Percentiles rank a stretch among this genome's conserved stretches.
These are phyloP conservation scores for Girardinus metallicus DNA, from an alignment of 2,797 vertebrate species.

Conservation along the genomic window DNA sequence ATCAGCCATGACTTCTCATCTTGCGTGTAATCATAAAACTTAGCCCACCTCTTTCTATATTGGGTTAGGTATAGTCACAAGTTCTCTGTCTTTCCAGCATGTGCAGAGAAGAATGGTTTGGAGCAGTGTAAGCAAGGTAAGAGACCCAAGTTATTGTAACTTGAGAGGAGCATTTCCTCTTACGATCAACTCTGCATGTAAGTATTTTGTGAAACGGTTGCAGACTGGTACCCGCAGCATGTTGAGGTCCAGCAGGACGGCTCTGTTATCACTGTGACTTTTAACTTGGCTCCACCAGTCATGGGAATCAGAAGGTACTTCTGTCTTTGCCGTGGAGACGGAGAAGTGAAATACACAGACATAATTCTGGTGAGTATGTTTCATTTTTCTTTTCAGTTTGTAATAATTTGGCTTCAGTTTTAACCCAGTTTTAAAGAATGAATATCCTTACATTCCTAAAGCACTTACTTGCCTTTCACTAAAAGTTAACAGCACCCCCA, in stretches of 20 bases:
- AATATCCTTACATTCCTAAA: background rate
- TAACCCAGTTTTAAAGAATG: background rate
- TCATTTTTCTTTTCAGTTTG: background rate
- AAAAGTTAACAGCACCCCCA: background rate
- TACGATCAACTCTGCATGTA: background rate
- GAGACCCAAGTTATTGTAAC: background rate
- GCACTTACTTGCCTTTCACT: background rate
- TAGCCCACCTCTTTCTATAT: background rate
- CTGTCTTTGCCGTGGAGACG: constrained; percentile 69
- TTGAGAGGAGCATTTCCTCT: background rate
- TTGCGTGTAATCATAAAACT: background rate
- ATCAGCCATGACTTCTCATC: background rate
- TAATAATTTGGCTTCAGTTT: background rate
- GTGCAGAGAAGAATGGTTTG: constrained; percentile 80
- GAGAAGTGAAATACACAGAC: constrained; percentile 59
- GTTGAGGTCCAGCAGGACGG: constrained; percentile 73
- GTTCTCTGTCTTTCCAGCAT: constrained; percentile 68
- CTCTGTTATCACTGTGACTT: constrained; percentile 73
- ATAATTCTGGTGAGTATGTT: constrained; percentile 72
- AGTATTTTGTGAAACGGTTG: constrained; percentile 11
- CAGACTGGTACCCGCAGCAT: constrained; percentile 83
- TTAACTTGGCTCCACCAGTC: constrained; percentile 81
- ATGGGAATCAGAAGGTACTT: constrained; percentile 80
- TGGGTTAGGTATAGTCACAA: background rate
- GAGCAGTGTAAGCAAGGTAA: constrained; percentile 79